phyloP scores from a whole-genome alignment of 92 coral and sea anemone genomes.

The Actinostola sp. region DNA sequence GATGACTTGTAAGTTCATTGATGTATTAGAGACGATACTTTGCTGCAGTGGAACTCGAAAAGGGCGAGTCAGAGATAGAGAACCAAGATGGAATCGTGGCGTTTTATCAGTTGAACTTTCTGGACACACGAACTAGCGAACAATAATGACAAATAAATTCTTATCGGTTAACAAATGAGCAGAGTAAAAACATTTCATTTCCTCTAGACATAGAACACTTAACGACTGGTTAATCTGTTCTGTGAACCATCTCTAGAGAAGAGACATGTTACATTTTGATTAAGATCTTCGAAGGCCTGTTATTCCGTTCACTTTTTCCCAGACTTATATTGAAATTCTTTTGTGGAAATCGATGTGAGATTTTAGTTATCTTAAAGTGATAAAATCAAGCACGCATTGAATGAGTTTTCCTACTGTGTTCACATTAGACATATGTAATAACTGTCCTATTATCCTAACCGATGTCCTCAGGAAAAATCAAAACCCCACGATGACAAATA shows the following conservation, averaged over 20 bases:
- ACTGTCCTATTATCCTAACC: slow-evolving; percentile 6
- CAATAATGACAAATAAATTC: slow-evolving; percentile 6
- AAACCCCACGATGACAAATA: slow-evolving; percentile 11
- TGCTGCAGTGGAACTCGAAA: no score
- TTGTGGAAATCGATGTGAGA: slow-evolving; percentile 16
- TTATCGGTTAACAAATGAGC: slow-evolving; percentile 8
- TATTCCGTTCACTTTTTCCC: slow-evolving; percentile 28
- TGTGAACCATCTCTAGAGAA: not conserved
- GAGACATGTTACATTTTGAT: slow-evolving; percentile 25
- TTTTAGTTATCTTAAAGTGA: slow-evolving; percentile 9
- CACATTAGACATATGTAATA: slow-evolving; percentile 14
- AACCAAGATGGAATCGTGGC: not conserved
- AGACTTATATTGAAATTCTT: slow-evolving; percentile 37
- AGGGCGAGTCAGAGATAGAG: no score
- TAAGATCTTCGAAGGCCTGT: slow-evolving; percentile 39
- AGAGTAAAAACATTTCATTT: slow-evolving; percentile 4
- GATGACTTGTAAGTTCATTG: no score
- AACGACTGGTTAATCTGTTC: slow-evolving; percentile 17
- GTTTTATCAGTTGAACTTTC: not conserved
- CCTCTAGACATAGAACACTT: not conserved
- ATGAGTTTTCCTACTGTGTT: slow-evolving; percentile 22
- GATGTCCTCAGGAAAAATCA: slow-evolving; percentile 31
- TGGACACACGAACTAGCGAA: not conserved
- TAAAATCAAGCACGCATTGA: slow-evolving; percentile 21
- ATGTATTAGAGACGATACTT: no score